Evolutionary conservation across 2,113 vertebrate species (phyloP), one percentile per base, ranked within the genome.

Genomic region (Gambusia affinis): DNA sequence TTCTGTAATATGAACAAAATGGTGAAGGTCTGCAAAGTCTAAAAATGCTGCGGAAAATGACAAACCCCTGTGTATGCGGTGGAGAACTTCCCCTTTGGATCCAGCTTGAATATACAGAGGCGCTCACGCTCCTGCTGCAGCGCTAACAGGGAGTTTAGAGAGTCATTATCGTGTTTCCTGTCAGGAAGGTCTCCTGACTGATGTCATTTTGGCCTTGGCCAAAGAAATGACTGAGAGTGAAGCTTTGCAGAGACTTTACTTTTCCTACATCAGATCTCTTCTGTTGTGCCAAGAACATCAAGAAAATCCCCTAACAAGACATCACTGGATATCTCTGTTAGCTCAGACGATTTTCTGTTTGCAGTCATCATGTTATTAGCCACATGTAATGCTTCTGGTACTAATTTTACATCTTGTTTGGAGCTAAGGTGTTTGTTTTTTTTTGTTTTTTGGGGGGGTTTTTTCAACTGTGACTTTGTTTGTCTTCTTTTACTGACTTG

Each of bases 121-220:
- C 28, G 4, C 57, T 69, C 72, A n/a, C 35, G 1, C 60, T 73
- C 61, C 24, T 79, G 27, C 67, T 76, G 76, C 73, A 72, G 72
- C 44, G 73, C 47, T 33, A 67, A 30, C 74, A 62, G 66, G 65
- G 29, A 47, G 73, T 73, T 88, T 83, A 79, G 70, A 81, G 54
- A 2, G 30, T 54, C 73, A 78, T 91, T 83, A 91, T 87, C 81
- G 0, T n/a, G 64, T 91, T 92, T 92, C 91, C 90, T 89, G 79
- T 79, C 66, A 90, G 89, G 90, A 91, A 93, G 88, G 73, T 69
- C 54, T 81, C 75, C 68, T 76, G 72, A 83, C 79, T 89, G 84
- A 83, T 81, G 79, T 88, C 74, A 86, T 44, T 44, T 62, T 6
- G 73, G 64, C 75, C 69, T 85, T 72, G 72, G 71, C 78, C 85